phyloP scores from a whole-genome alignment of 2,797 vertebrate species.

The Melanotaenia trifasciata region DNA sequence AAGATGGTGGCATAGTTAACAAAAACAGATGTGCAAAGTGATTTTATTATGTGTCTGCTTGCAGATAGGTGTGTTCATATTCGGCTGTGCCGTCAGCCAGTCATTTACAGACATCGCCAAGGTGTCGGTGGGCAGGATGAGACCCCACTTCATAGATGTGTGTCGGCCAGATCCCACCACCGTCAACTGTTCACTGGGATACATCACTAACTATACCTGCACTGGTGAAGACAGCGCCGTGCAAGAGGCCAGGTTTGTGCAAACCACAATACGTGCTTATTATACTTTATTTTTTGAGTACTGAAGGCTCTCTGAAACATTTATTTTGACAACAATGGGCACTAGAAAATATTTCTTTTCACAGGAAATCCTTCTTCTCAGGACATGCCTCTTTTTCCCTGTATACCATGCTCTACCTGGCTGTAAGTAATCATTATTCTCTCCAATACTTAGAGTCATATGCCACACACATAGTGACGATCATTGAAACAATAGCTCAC shows the following conservation, averaged over 20 bases:
- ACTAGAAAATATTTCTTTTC: conserved; percentile 55
- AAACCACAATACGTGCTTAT: not conserved
- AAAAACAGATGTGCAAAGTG: not conserved
- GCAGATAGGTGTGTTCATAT: conserved; percentile 95
- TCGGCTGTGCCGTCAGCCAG: conserved; percentile 96
- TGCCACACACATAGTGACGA: conserved; percentile 25
- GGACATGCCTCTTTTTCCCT: conserved; percentile 98
- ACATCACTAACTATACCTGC: conserved; percentile 92
- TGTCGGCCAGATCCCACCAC: conserved; percentile 86
- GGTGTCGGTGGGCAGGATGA: conserved; percentile 95
- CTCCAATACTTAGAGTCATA: conserved; percentile 6
- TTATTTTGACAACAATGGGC: conserved; percentile 7
- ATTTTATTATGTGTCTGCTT: conserved; percentile 6
- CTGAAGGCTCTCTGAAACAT: not conserved
- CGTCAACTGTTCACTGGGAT: conserved; percentile 91
- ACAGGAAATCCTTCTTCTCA: conserved; percentile 98
- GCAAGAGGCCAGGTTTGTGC: conserved; percentile 92
- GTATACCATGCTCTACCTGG: conserved; percentile 97
- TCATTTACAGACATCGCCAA: conserved; percentile 99
- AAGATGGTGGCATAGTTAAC: not conserved
- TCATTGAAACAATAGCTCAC: conserved; percentile 44
- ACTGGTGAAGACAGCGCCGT: conserved; percentile 84
- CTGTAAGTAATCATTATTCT: conserved; percentile 88
- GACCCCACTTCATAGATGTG: conserved; percentile 93
- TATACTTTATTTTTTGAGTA: not conserved